A percentile compares a stretch with the other conserved stretches of the same genome.
phyloP scores from a whole-genome alignment of 2,888 invertebrate species.

The Pterobdella sp. region DNA sequence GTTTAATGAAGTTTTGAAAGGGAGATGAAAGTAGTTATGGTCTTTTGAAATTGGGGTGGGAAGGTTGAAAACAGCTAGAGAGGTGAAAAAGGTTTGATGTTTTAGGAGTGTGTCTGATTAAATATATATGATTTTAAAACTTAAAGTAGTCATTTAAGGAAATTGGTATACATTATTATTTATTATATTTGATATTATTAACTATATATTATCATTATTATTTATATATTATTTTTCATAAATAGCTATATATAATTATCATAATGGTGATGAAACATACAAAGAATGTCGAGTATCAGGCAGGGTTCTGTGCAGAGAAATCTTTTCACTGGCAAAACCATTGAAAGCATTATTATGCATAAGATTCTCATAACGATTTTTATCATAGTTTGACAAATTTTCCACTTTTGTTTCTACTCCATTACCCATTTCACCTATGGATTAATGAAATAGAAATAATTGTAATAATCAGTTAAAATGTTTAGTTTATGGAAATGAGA shows the following conservation, averaged over 20 bases:
- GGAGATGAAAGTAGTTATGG: not conserved
- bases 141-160: too few species aligned
- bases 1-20: not conserved
- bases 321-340: constrained; percentile 93
- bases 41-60: not conserved
- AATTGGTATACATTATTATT: not conserved
- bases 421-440: constrained; percentile 74
- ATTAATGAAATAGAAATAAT: not conserved
- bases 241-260: not conserved
- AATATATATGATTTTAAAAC: too few species aligned
- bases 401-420: constrained; percentile 80
- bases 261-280: constrained; percentile 55
- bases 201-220: not conserved
- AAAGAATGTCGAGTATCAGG: constrained; percentile 90
- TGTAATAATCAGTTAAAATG: not conserved
- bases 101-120: not conserved
- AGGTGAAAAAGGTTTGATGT: not conserved
- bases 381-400: constrained; percentile 68
- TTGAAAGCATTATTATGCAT: constrained; percentile 98
- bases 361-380: constrained; percentile 80
- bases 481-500: not conserved
- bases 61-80: not conserved
- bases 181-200: not conserved
- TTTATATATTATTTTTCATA: not conserved
- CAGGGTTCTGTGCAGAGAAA: constrained; percentile 81